Conservation (phyloP, 2,888 invertebrate species). For the Terebella lapidaria region DNA sequence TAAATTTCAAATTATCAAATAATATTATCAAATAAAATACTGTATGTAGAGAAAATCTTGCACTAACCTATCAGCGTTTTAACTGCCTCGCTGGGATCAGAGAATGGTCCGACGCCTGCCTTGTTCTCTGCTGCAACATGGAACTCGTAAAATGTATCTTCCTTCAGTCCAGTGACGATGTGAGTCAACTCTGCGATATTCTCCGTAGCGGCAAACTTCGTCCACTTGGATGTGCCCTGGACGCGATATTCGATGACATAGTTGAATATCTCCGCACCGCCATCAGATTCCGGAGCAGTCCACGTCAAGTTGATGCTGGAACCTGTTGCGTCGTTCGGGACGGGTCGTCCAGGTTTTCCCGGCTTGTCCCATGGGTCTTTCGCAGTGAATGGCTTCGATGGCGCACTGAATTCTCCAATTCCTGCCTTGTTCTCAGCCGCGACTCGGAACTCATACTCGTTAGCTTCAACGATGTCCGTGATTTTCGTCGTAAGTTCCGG, state of each 20-base stretch:
- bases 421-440: slow-evolving; percentile 63
- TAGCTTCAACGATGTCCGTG: slow-evolving; percentile 41
- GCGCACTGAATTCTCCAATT: slow-evolving; percentile 22
- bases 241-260: slow-evolving; percentile 45
- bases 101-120: slow-evolving; percentile 77
- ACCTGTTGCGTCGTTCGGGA: slow-evolving; percentile 53
- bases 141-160: slow-evolving; percentile 65
- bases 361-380: slow-evolving; percentile 32
- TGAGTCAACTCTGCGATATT: slow-evolving; percentile 8
- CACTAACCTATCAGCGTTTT: slow-evolving; percentile 18
- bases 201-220: slow-evolving; percentile 5
- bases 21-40: too few relatives aligned
- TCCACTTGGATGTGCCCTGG: slow-evolving; percentile 18
- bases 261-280: slow-evolving; percentile 47
- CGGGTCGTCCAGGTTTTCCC: slow-evolving; percentile 20
- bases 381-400: slow-evolving; percentile 26
- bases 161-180: slow-evolving; percentile 18
- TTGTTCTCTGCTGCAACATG: slow-evolving; percentile 80
- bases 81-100: slow-evolving; percentile 27
- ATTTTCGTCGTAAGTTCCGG: slow-evolving; percentile 16
- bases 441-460: slow-evolving; percentile 59
- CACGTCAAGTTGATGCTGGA: slow-evolving; percentile 72
- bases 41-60: too few relatives aligned
- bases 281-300: slow-evolving; percentile 47
- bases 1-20: too few relatives aligned